These are phyloP conservation scores for Pyrocephalus nanus DNA, from an alignment of 2,797 vertebrate species.

Conservation along the genomic window DNA sequence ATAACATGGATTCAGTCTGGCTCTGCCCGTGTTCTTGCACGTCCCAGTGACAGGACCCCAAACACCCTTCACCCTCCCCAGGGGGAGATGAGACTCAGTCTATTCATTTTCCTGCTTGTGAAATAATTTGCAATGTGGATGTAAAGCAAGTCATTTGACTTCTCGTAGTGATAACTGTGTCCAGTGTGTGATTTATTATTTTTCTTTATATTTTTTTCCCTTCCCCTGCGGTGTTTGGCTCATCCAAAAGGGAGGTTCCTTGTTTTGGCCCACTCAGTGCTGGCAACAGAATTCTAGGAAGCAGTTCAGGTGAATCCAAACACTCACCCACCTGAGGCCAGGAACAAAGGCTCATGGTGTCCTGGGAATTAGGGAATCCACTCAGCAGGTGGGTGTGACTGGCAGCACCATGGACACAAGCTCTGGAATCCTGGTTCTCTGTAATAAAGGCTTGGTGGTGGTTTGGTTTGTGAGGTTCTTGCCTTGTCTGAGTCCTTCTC, in stretches of 20 bases:
- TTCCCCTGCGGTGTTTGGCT: neutral
- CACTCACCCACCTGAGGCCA: neutral
- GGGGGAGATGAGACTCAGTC: constrained; percentile 6
- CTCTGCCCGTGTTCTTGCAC: constrained; percentile 17
- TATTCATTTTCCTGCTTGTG: constrained; percentile 37
- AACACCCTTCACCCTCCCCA: constrained; percentile 37
- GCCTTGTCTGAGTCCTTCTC: neutral
- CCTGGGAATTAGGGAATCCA: neutral
- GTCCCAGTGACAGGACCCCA: constrained; percentile 32
- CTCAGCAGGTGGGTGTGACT: neutral
- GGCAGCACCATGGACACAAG: neutral
- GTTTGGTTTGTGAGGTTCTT: constrained; percentile 36
- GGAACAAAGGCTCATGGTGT: neutral
- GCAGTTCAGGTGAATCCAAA: neutral
- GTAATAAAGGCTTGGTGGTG: constrained; percentile 71
- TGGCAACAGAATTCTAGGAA: neutral
- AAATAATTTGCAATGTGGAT: constrained; percentile 39
- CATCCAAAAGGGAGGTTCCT: neutral
- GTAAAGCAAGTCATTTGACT: constrained; percentile 42
- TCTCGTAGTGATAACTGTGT: constrained; percentile 36
- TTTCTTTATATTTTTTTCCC: neutral
- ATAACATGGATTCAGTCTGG: constrained; percentile 62
- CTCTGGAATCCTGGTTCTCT: constrained; percentile 2
- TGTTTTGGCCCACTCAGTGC: neutral
- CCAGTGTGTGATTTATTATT: neutral